Conservation (phyloP, 1,140 invertebrate genomes). For the Thaumatotibia leucotreta region DNA sequence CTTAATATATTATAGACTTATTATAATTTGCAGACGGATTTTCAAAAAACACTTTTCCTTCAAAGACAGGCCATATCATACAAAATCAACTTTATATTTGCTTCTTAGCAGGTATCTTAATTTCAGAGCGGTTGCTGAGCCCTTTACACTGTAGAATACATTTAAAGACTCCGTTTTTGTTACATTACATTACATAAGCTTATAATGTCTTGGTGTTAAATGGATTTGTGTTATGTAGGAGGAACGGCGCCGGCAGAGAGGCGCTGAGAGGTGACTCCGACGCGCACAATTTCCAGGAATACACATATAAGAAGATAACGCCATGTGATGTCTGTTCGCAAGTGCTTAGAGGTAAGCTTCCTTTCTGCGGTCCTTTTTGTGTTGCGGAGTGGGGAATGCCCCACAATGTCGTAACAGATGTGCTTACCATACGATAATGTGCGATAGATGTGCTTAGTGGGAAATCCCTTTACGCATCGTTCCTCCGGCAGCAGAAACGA, state of each 20-base stretch:
- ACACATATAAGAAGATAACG: constrained; percentile 97
- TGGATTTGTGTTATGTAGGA: constrained; percentile 76
- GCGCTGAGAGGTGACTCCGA: constrained; percentile 80
- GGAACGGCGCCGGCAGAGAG: constrained; percentile 83
- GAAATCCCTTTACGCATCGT: too few species aligned
- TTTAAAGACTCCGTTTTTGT: background rate
- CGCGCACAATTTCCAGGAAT: constrained; percentile 92
- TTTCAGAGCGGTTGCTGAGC: background rate
- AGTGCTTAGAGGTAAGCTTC: constrained; percentile 87
- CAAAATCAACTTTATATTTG: background rate
- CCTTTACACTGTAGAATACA: background rate
- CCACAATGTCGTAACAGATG: too few species aligned
- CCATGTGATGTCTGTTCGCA: constrained; percentile 96
- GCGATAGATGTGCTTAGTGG: too few species aligned
- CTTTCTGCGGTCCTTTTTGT: background rate
- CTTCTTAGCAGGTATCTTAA: background rate
- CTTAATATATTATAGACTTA: too few species aligned
- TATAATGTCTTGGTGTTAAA: background rate
- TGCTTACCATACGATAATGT: too few species aligned
- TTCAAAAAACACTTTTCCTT: too few species aligned
- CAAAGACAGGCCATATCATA: constrained; percentile 13
- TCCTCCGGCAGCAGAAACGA: too few species aligned
- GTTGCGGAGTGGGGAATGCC: too few species aligned
- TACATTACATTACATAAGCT: background rate
- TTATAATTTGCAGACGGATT: too few species aligned